Conservation (phyloP, 2,888 invertebrate genomes). For the Caenorhabditis parvicauda region DNA sequence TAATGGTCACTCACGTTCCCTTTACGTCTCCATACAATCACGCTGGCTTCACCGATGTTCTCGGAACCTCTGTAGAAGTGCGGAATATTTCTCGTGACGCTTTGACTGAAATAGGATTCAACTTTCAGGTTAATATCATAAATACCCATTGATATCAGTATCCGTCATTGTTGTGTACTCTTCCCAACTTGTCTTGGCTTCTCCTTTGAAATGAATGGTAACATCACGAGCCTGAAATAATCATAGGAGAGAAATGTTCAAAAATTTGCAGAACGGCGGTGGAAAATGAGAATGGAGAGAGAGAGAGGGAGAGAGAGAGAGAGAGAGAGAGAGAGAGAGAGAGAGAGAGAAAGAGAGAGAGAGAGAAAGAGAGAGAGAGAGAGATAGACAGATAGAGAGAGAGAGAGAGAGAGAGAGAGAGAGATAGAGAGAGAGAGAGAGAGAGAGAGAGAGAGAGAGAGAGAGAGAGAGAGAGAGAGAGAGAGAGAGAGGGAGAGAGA, state of each 20-base stretch:
- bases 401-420: not conserved
- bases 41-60: too few relatives aligned
- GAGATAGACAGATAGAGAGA: conserved; percentile 1
- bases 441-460: not conserved
- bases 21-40: too few relatives aligned
- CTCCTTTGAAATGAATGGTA: too few relatives aligned
- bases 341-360: conserved; percentile 8
- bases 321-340: conserved; percentile 5
- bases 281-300: not conserved
- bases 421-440: conserved; percentile 8
- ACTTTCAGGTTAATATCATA: too few relatives aligned
- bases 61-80: too few relatives aligned
- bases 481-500: not conserved
- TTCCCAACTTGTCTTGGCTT: too few relatives aligned
- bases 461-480: not conserved
- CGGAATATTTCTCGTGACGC: too few relatives aligned
- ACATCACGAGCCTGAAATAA: too few relatives aligned
- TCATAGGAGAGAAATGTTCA: not conserved
- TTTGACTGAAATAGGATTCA: not conserved
- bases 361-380: conserved; percentile 2
- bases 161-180: too few relatives aligned
- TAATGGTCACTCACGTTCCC: too few relatives aligned
- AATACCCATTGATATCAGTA: too few relatives aligned
- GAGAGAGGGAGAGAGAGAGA: conserved; percentile 4
- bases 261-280: not conserved